These are phyloP conservation scores for Cepphus grylle DNA, from an alignment of 2,113 vertebrate species.

Conservation along the genomic window DNA sequence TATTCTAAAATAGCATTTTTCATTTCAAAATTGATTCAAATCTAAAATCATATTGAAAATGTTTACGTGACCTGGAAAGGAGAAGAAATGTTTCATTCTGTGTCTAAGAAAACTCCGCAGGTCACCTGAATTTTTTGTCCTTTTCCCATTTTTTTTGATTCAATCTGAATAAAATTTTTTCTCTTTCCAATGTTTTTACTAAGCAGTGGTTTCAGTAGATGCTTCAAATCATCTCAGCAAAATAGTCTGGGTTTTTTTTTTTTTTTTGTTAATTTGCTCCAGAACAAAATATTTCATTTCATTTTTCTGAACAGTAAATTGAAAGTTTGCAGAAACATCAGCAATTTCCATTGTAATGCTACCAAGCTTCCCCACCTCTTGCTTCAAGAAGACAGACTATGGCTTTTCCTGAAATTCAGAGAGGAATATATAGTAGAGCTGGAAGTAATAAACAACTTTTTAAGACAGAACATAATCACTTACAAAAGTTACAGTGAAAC, in stretches of 20 bases:
- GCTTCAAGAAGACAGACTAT: neutral
- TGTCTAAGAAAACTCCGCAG: neutral
- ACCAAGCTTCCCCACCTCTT: neutral
- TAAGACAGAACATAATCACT: neutral
- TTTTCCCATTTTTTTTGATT: neutral
- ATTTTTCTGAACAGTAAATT: neutral
- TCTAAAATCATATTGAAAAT: neutral
- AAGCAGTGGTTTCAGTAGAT: neutral
- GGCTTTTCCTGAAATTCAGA: neutral
- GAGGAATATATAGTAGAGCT: neutral
- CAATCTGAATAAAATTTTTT: neutral
- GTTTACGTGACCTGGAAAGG: neutral
- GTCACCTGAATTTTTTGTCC: neutral
- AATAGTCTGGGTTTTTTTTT: neutral
- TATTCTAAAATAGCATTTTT: neutral
- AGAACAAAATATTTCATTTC: neutral
- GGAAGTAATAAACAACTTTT: conserved; percentile 8
- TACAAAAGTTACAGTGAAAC: neutral
- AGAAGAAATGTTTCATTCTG: neutral
- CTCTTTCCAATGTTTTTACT: neutral
- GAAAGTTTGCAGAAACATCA: neutral
- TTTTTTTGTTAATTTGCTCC: neutral
- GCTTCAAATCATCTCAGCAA: neutral
- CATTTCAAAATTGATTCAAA: neutral
- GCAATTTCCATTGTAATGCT: neutral